Conservation (phyloP, 2,797 vertebrate genomes). For the Labroides dimidiatus region DNA sequence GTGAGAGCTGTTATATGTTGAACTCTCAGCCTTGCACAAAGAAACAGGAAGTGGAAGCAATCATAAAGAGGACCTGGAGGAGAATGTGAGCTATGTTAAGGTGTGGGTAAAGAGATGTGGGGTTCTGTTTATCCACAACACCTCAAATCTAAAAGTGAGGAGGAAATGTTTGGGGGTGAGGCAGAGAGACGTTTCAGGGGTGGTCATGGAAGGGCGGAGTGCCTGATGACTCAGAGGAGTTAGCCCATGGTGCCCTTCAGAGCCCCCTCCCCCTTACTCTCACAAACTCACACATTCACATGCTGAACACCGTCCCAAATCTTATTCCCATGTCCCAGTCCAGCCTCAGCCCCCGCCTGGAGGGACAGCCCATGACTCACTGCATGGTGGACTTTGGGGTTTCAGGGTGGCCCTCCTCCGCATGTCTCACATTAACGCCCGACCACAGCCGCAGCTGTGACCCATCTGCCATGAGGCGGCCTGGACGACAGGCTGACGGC, state of each 20-base stretch:
- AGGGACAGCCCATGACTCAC: slow-evolving; percentile 75
- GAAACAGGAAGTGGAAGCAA: neutral
- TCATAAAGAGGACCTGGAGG: neutral
- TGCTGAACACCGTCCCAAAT: slow-evolving; percentile 9
- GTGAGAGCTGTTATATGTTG: neutral
- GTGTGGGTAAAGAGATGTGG: too few relatives aligned
- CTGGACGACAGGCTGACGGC: slow-evolving; percentile 29
- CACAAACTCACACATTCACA: slow-evolving; percentile 9
- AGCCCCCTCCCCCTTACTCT: neutral
- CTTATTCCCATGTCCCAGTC: slow-evolving; percentile 55
- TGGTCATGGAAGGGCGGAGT: slow-evolving; percentile 51
- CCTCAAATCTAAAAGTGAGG: slow-evolving; percentile 17
- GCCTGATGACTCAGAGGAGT: slow-evolving; percentile 62
- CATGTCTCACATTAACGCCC: slow-evolving; percentile 58
- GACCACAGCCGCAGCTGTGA: slow-evolving; percentile 61
- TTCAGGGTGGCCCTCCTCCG: slow-evolving; percentile 56
- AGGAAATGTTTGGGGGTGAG: slow-evolving; percentile 5
- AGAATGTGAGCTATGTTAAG: neutral
- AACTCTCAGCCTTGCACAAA: neutral
- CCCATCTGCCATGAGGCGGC: slow-evolving; percentile 40
- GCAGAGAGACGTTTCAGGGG: slow-evolving; percentile 38
- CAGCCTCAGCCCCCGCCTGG: slow-evolving; percentile 54
- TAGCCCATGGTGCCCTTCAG: slow-evolving; percentile 40
- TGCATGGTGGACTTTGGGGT: slow-evolving; percentile 41
- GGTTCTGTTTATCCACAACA: slow-evolving; percentile 17